Percentiles rank a stretch among this genome's conserved stretches.
Evolutionary conservation across 2,113 vertebrate species (phyloP).

Genomic region (Halichoeres trimaculatus): DNA sequence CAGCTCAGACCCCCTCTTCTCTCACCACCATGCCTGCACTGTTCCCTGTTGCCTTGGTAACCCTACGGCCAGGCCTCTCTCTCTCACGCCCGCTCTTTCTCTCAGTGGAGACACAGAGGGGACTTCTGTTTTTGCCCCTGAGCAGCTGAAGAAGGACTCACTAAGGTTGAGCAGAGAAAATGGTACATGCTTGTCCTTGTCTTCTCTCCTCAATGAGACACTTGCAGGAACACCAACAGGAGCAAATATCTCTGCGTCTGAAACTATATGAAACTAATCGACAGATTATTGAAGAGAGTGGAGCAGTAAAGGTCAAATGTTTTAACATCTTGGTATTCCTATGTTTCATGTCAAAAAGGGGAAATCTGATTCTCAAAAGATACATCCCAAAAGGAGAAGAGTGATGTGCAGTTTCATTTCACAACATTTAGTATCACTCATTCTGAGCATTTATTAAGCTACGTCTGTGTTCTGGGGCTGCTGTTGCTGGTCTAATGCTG

Average conservation of each 20-base stretch:
- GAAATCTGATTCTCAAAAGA: not conserved
- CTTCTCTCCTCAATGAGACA: constrained; percentile 38
- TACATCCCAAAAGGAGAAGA: not conserved
- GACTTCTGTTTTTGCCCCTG: constrained; percentile 70
- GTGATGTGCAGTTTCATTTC: not conserved
- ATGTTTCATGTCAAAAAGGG: constrained; percentile 2
- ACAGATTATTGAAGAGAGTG: no score
- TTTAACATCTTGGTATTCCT: not conserved
- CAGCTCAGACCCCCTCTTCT: constrained; percentile 63
- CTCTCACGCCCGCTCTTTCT: constrained; percentile 24
- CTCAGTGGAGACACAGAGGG: constrained; percentile 60
- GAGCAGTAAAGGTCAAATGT: constrained; percentile 18
- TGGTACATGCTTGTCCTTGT: constrained; percentile 60
- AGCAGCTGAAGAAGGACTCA: constrained; percentile 72
- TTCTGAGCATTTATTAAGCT: not conserved
- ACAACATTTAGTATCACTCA: not conserved
- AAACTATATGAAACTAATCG: not conserved
- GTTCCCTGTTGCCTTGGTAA: constrained; percentile 80
- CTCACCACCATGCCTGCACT: constrained; percentile 72
- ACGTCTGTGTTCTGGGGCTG: no score
- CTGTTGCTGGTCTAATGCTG: no score
- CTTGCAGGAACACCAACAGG: constrained; percentile 3
- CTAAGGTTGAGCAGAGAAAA: constrained; percentile 61
- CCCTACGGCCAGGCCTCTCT: constrained; percentile 63
- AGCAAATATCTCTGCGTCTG: constrained; percentile 6